Base-by-base conservation (phyloP, 1,140 invertebrate genomes). In the Carposina sasakii region DNA sequence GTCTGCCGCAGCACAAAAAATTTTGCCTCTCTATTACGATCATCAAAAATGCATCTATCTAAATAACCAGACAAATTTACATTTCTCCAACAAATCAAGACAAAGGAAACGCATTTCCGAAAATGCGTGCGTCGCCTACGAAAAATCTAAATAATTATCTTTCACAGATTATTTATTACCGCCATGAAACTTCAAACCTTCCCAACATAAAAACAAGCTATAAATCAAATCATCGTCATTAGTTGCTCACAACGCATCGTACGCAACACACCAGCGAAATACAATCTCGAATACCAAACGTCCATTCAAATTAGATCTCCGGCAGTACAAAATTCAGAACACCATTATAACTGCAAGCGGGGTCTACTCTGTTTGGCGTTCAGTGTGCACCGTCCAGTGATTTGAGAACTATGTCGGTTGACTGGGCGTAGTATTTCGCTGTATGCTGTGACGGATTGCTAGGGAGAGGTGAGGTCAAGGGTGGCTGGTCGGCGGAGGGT, bases 331-430 rank as follows among this genome's bases (percentile, higher is more conserved):
- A 15, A 37, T 46, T 62, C 41, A 42, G 51, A 42, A 53, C 57
- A 64, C 55, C 63, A 59, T 64, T 59, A 57, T 54, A 59, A 44
- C 51, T 52, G 31, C 52, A 48, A 36, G 51, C 59, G 50, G 52
- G 63, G 42, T 66, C 65, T 66, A 48, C 48, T 54, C 41, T 52
- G 55, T 68, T 60, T 71, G 63, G 68, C 47, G 58, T 30, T 52
- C 30, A 16, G 43, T 6, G 12, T 28, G 24, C 17, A 21, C 33
- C 40, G 56, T 10, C 49, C 26, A 24, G 57, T 57, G 52, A 19
- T 31, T 15, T 16, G 17, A 17, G 10, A 31, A 52, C 57, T 58
- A 48, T 63, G 63, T 45, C 45, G 51, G 26, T 47, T 48, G 48
- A 48, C 43, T 41, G 23, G 12, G 39, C 10, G 15, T 3, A 19